Base-by-base conservation (phyloP, 1,140 invertebrate genomes). In the Sogatella furcifera region DNA sequence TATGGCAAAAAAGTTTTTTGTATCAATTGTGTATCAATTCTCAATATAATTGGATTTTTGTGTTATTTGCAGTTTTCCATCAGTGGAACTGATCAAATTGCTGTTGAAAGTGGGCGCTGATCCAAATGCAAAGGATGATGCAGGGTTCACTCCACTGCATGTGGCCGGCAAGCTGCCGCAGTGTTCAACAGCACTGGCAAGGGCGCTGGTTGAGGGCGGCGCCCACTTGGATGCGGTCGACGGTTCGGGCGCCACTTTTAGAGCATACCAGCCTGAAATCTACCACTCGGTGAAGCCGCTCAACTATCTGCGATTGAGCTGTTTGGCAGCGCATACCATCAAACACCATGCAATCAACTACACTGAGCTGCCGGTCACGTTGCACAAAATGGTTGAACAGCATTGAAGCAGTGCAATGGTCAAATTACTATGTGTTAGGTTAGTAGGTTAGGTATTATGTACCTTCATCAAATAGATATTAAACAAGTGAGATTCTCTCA, bases 161-260 rank as follows among this genome's bases (percentile, higher is more conserved):
- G 72, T 91, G 65, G 68, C 70, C 58, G 72, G 73, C 21, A 59
- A 68, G 13, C 68, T 77, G 5, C 75, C 81, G 67, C 83, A 83
- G 5, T 84, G 81, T 69, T 72, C 52, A 70, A 80, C 81, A 11
- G 77, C 81, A 1, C 79, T 80, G 14, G 76, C 89, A 0, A 77
- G 79, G 61, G 79, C 79, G 2, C 76, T 97, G 0, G 77, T 97
- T 0, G 75, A 83, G 3, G 77, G 82, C 65, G 92, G 91, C 24
- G 89, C 89, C 10, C 93, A 97, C 74, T 77, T 95, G 55, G 93
- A 96, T 75, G 79, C 82, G n/a, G 84, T 87, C 44, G 95, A 97
- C 73, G 78, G 81, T 63, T 77, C 84, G 41, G 86, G 86, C 17
- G 81, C 88, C 64, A 92, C 88, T 0, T 90, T 91, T 78, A 81